Evolutionary conservation across 2,888 invertebrate genomes (phyloP), one percentile per base, ranked within the genome.

Genomic region (Stenoptilia bipunctidactyla): DNA sequence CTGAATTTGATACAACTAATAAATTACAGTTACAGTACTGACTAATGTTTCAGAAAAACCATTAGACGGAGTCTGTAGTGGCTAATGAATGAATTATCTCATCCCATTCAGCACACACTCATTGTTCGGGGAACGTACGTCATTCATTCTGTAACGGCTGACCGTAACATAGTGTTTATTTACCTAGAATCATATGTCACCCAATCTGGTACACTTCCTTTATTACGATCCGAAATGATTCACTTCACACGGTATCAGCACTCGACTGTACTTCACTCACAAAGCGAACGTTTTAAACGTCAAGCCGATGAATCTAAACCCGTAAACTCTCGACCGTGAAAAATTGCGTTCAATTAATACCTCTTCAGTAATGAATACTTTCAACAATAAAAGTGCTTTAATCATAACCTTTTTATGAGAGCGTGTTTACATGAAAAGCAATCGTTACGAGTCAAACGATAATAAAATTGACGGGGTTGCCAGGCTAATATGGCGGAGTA

Each of bases 381-480:
- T 8, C 20, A 20, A 20, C 20, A 5, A 20, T 20, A 20, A 20
- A 30, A 30, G 2, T 30, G 2, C 30, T 30, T n/a, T 30, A 30
- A 30, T 30, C 30, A 30, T n/a, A 30, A 30, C 30, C 12, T n/a
- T 30, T 30, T 30, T n/a, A 30, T 10, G 30, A 9, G 30, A n/a
- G 6, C 12, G 30, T 12, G 30, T 30, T 9, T 12, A 8, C 30
- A 30, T 9, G 30, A 34, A 34, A 14, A 13, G 12, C 13, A 44
- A 12, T 30, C 30, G 30, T 30, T 30, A 6, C n/a, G 10, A 12
- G 34, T 14, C 27, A 12, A 34, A 51, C 49, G 62, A 68, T 64
- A 73, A 74, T 77, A 79, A 79, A 76, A 68, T n/a, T n/a, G 62
- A 62, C 64, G 61, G 61, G 64, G 49, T 57, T 56, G 47, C 55